Conservation (phyloP, 2,113 vertebrate species). For the Mesembrinibis cayennensis region DNA sequence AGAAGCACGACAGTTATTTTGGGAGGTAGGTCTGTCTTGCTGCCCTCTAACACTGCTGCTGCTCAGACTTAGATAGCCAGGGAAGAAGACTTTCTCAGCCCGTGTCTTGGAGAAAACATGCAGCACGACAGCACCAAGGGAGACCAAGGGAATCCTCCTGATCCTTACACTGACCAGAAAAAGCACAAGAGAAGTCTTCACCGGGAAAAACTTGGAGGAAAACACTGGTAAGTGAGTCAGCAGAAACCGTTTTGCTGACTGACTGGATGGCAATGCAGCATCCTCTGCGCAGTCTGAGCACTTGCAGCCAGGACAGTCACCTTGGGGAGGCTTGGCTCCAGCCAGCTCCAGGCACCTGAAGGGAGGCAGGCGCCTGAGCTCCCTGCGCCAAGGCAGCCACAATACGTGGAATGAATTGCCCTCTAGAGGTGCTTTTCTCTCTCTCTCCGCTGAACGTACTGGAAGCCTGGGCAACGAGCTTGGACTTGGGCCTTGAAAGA, state of each 20-base stretch:
- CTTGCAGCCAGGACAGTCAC: neutral
- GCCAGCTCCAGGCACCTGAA: neutral
- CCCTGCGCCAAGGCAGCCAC: neutral
- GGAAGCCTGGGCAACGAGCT: neutral
- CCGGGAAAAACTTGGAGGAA: neutral
- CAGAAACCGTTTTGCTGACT: neutral
- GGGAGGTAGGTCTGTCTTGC: neutral
- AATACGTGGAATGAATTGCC: conserved; percentile 15
- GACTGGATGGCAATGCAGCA: neutral
- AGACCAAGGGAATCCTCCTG: neutral
- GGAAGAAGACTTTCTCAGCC: neutral
- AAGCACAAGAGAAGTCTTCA: neutral
- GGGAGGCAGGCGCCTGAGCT: neutral
- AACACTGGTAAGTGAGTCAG: neutral
- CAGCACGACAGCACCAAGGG: neutral
- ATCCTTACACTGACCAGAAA: neutral
- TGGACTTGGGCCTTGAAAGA: neutral
- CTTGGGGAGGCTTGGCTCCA: neutral
- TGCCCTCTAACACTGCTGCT: neutral
- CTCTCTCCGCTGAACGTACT: neutral
- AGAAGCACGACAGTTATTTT: neutral
- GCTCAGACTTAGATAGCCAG: neutral
- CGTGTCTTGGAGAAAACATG: accelerated
- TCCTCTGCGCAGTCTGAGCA: neutral
- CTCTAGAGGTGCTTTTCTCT: conserved; percentile 29